Evolutionary conservation across 2,888 invertebrate genomes (phyloP).

Genomic region (Meandrusa payeni): DNA sequence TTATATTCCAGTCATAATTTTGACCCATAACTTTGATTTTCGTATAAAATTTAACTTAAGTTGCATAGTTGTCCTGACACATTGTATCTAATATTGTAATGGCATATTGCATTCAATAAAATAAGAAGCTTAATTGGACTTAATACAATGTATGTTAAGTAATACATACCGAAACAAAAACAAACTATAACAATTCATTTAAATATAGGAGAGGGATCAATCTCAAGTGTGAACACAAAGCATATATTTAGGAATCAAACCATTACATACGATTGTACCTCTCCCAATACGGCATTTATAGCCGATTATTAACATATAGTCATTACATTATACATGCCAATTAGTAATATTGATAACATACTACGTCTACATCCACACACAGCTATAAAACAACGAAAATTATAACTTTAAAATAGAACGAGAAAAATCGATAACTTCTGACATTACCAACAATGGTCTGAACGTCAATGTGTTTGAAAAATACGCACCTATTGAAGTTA

Average conservation of each 20-base stretch:
- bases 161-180: too few relatives aligned
- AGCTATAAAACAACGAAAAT: constrained; percentile 61
- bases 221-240: constrained; percentile 5
- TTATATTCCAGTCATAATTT: too few relatives aligned
- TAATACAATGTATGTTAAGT: too few relatives aligned
- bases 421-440: constrained; percentile 73
- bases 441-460: constrained; percentile 56
- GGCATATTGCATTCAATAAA: too few relatives aligned
- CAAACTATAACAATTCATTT: too few relatives aligned
- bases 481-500: constrained; percentile 67
- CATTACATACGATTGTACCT: constrained; percentile 42
- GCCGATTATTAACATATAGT: constrained; percentile 57
- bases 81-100: too few relatives aligned
- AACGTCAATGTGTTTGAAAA: constrained; percentile 41
- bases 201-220: too few relatives aligned
- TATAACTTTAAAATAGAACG: constrained; percentile 69
- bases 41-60: too few relatives aligned
- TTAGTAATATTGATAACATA: constrained; percentile 60
- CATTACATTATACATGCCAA: constrained; percentile 43
- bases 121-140: too few relatives aligned
- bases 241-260: constrained; percentile 13
- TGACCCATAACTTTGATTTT: too few relatives aligned
- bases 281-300: constrained; percentile 47
- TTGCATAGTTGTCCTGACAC: too few relatives aligned
- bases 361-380: constrained; percentile 45